Base-by-base conservation (phyloP, 2,797 vertebrate species). In the Artibeus lituratus region DNA sequence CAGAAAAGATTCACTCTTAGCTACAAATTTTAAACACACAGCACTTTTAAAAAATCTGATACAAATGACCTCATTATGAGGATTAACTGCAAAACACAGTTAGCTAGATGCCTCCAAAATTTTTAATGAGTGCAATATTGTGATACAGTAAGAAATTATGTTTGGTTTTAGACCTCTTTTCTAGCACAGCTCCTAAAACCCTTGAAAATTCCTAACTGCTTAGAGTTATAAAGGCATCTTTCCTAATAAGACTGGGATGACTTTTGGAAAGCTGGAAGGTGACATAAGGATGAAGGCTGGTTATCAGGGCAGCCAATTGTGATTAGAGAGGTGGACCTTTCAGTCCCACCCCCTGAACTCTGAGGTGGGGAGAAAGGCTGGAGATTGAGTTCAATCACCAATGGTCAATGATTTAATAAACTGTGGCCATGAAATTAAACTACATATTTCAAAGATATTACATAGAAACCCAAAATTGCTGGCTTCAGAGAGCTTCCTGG, bases 31-130 rank as follows among this genome's bases (percentile, higher is more conserved):
- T 94, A 90, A 86, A 78, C 32, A 89, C 37, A 82, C 0, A 82
- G 18, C n/a, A 89, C 26, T 51, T 92, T 89, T 84, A n/a, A 24
- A 90, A 93, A 91, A 37, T 51, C 9, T n/a, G 26, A 81, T 37
- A 84, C 37, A 77, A 93, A 81, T 51, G 42, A 89, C 8, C 89
- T 69, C 35, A 22, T 94, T 94, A 81, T 69, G n/a, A 94, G 39
- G n/a, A 94, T 76, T 96, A 85, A 96, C 6, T 76, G 4, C 21
- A 91, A 62, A 95, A 67, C 57, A 73, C 22, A 91, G 42, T 10
- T 81, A 69, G 42, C 12, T 81, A 69, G 19, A 80, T 76, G 19
- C 7, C 35, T 73, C 18, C 7, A 72, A 91, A 92, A 80, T 55
- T 85, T 85, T n/a, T 77, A 94, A 62, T 80, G n/a, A 59, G n/a